Conservation (phyloP, 2,888 invertebrate genomes). For the Lasius fuliginosus region DNA sequence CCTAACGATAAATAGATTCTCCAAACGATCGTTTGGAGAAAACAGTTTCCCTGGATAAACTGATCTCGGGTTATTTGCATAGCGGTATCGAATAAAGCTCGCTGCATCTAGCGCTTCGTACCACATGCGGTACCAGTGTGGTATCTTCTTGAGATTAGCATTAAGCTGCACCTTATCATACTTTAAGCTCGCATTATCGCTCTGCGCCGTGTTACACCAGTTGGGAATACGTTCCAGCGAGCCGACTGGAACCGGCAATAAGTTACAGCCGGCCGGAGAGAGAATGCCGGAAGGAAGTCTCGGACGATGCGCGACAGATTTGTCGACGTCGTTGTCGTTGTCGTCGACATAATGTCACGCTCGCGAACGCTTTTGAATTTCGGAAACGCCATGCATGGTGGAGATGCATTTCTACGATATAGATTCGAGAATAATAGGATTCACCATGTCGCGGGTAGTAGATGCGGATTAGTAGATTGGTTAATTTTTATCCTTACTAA, state of each 20-base stretch:
- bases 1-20: slow-evolving; percentile 9
- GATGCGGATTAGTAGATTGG: not conserved
- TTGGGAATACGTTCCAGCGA: slow-evolving; percentile 52
- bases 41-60: slow-evolving; percentile 14
- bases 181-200: slow-evolving; percentile 76
- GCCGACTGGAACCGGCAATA: slow-evolving; percentile 32
- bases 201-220: slow-evolving; percentile 59
- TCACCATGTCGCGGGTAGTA: not conserved
- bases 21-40: slow-evolving; percentile 4
- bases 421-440: not conserved
- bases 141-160: slow-evolving; percentile 77
- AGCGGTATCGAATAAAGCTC: slow-evolving; percentile 31
- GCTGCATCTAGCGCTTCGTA: slow-evolving; percentile 22
- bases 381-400: not conserved
- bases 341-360: slow-evolving; percentile 12
- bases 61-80: slow-evolving; percentile 14
- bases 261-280: slow-evolving; percentile 37
- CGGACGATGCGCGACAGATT: slow-evolving; percentile 60
- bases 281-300: slow-evolving; percentile 59
- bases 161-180: slow-evolving; percentile 80
- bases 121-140: slow-evolving; percentile 51
- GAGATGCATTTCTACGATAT: not conserved
- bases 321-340: slow-evolving; percentile 49
- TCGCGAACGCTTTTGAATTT: slow-evolving; percentile 17
- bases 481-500: not conserved